phyloP scores from a whole-genome alignment of 2,797 vertebrate species.

The Etheostoma nigrum region DNA sequence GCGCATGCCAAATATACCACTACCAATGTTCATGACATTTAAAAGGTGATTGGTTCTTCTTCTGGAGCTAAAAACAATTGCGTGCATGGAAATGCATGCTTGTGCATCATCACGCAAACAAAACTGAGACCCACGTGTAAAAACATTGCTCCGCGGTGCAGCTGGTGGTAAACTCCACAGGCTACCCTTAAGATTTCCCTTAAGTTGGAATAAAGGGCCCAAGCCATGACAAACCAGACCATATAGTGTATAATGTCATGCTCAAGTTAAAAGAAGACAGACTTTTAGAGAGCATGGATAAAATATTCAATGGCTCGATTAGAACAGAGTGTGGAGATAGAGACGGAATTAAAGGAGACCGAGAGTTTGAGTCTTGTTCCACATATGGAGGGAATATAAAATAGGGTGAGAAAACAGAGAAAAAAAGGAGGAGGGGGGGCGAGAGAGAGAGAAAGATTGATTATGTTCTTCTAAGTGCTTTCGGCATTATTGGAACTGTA shows the following conservation, averaged over 20 bases:
- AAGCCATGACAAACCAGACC: background rate
- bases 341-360: slow-evolving; percentile 45
- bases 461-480: slow-evolving; percentile 84
- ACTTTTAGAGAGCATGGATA: slow-evolving; percentile 46
- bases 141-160: background rate
- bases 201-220: background rate
- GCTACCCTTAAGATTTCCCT: slow-evolving; percentile 2
- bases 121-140: background rate
- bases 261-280: slow-evolving; percentile 41
- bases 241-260: slow-evolving; percentile 8
- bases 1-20: too few species aligned
- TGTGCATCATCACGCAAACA: background rate
- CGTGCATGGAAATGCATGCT: background rate
- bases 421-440: slow-evolving; percentile 39
- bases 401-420: slow-evolving; percentile 65
- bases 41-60: too few species aligned
- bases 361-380: slow-evolving; percentile 57
- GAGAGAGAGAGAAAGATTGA: slow-evolving; percentile 78
- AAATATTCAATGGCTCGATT: slow-evolving; percentile 59
- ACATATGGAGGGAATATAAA: slow-evolving; percentile 70
- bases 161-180: background rate
- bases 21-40: too few species aligned
- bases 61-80: too few species aligned
- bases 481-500: slow-evolving; percentile 81
- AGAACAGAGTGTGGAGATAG: slow-evolving; percentile 41